Conservation (phyloP, 2,113 vertebrate species). For the Xenus cinereus region DNA sequence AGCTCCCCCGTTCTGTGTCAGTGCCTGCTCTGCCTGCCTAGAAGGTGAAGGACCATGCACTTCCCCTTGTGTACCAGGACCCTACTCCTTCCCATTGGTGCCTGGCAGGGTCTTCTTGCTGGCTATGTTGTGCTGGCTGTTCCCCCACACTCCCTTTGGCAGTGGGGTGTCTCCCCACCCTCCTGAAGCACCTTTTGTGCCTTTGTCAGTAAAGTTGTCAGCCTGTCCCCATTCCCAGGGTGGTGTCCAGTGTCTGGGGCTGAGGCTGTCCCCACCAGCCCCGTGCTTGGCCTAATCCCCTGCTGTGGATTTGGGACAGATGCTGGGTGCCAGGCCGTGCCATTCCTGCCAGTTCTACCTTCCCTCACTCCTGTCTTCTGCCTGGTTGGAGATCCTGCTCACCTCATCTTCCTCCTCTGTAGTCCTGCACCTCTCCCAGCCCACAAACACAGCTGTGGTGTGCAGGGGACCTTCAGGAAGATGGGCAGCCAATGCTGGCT, state of each 20-base stretch:
- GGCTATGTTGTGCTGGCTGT: not conserved
- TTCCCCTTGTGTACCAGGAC: not conserved
- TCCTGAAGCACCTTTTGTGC: not conserved
- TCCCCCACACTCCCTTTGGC: not conserved
- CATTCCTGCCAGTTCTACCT: not conserved
- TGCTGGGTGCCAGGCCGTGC: not conserved
- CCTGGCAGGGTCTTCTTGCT: not conserved
- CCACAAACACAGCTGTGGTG: not conserved
- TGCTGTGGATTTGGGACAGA: not conserved
- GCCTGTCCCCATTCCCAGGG: not conserved
- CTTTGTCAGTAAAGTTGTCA: not conserved
- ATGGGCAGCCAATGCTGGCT: not conserved
- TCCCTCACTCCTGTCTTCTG: too few relatives aligned
- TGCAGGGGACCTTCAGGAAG: not conserved
- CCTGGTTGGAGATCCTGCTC: not conserved
- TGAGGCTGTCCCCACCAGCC: not conserved
- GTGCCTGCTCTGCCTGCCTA: not conserved
- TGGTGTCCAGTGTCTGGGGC: not conserved
- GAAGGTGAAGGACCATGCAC: not conserved
- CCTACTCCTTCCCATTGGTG: not conserved
- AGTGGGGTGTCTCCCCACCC: not conserved
- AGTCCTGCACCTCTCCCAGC: not conserved
- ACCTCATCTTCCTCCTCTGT: not conserved
- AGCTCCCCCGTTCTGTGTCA: not conserved
- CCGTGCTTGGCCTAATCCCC: not conserved